Evolutionary conservation across 2,888 invertebrate species (phyloP).

Genomic region (Lamellibrachia satsuma): DNA sequence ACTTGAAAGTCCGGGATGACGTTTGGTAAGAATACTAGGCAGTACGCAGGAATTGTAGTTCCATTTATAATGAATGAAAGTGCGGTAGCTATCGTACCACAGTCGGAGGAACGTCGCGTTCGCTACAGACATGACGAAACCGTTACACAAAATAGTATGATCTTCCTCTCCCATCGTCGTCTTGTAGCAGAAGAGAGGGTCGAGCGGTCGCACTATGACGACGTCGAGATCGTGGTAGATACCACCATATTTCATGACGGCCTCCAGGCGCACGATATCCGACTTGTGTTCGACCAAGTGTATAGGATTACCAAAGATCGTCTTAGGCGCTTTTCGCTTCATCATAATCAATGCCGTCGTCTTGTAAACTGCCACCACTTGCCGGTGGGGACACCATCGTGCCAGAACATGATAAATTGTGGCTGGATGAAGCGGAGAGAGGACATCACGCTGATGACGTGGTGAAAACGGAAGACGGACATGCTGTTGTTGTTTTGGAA

Average conservation of each 20-base stretch:
- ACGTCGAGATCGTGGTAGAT: constrained; percentile 60
- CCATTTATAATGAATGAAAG: not conserved
- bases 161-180: constrained; percentile 23
- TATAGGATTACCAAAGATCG: not conserved
- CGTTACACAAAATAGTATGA: constrained; percentile 43
- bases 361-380: constrained; percentile 40
- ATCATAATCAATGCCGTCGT: not conserved
- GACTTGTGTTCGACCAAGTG: constrained; percentile 40
- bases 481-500: not conserved
- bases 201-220: constrained; percentile 48
- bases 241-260: constrained; percentile 50
- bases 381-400: constrained; percentile 36
- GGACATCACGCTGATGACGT: constrained; percentile 37
- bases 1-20: too few species aligned
- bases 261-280: constrained; percentile 42
- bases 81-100: constrained; percentile 50
- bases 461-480: constrained; percentile 38
- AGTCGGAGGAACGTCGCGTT: constrained; percentile 49
- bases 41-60: too few species aligned
- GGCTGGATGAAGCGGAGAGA: constrained; percentile 39
- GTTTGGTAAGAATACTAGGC: too few species aligned
- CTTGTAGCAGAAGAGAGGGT: constrained; percentile 46
- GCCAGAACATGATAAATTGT: constrained; percentile 38
- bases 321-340: not conserved
- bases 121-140: constrained; percentile 48